Evolutionary conservation across 2,797 vertebrate species (phyloP).

Genomic region (Vireo griseus): DNA sequence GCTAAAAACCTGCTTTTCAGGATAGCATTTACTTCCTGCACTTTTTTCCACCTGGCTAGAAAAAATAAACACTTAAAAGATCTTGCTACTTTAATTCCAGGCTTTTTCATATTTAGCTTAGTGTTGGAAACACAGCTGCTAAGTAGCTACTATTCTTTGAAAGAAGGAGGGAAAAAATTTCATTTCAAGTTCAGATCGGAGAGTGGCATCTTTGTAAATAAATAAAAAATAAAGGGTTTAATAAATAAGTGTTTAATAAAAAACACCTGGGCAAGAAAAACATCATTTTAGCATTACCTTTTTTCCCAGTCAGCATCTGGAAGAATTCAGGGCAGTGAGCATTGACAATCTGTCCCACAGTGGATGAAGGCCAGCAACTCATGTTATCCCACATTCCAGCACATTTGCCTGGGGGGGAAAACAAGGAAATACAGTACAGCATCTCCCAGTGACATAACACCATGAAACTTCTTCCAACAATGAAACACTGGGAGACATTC

Average conservation of each 20-base stretch:
- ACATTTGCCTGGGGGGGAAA: slow-evolving; percentile 63
- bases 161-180: background rate
- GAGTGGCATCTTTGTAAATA: background rate
- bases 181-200: background rate
- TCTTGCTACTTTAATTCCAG: background rate
- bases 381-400: slow-evolving; percentile 83
- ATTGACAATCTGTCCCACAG: slow-evolving; percentile 75
- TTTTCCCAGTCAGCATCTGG: slow-evolving; percentile 70
- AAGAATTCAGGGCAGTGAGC: slow-evolving; percentile 81
- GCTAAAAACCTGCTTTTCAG: background rate
- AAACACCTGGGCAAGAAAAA: background rate
- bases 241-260: background rate
- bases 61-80: background rate
- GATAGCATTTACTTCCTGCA: background rate
- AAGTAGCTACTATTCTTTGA: background rate
- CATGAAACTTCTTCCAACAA: background rate
- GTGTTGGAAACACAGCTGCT: background rate
- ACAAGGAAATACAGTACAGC: background rate
- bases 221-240: background rate
- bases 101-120: background rate
- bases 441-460: background rate
- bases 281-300: slow-evolving; percentile 69
- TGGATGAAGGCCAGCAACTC: slow-evolving; percentile 84
- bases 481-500: background rate
- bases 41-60: background rate